A percentile compares a stretch with the other conserved stretches of the same genome.
phyloP scores from a whole-genome alignment of 2,888 invertebrate species.

The Platycheirus rosarum region DNA sequence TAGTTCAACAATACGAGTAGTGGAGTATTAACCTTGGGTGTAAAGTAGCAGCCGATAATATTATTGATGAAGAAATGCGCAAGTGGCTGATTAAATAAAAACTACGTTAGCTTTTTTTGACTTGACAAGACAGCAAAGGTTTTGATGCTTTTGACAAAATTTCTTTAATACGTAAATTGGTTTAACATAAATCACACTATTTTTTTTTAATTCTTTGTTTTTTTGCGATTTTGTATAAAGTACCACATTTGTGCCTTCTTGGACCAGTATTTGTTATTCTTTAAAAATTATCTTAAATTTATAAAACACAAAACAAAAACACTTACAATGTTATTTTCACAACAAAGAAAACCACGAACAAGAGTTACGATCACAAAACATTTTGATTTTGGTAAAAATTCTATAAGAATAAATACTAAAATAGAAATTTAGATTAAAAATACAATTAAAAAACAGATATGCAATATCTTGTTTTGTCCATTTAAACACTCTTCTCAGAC shows the following conservation, averaged over 20 bases:
- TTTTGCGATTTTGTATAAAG: slow-evolving; percentile 1
- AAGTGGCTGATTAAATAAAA: too few species aligned
- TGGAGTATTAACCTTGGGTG: too few species aligned
- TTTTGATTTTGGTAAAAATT: slow-evolving; percentile 4
- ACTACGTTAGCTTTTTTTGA: too few species aligned
- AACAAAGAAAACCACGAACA: slow-evolving; percentile 16
- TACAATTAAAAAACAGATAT: slow-evolving; percentile 1
- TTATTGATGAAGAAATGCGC: too few species aligned
- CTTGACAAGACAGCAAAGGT: too few species aligned
- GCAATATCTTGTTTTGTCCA: background rate
- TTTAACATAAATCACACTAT: too few species aligned
- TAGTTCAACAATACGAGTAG: too few species aligned
- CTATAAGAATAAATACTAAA: background rate
- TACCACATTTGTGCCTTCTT: slow-evolving; percentile 24
- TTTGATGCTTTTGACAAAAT: too few species aligned
- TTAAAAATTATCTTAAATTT: slow-evolving; percentile 7
- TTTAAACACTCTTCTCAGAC: slow-evolving; percentile 79
- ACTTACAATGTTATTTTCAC: slow-evolving; percentile 1
- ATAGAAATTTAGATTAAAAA: background rate
- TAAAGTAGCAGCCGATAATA: too few species aligned
- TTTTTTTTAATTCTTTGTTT: too few species aligned
- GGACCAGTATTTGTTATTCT: slow-evolving; percentile 28
- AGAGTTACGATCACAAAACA: background rate
- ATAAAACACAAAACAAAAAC: slow-evolving; percentile 27
- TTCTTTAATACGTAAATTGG: too few species aligned